Evolutionary conservation across 2,113 vertebrate genomes (phyloP).

Genomic region (Coturnix japonica): DNA sequence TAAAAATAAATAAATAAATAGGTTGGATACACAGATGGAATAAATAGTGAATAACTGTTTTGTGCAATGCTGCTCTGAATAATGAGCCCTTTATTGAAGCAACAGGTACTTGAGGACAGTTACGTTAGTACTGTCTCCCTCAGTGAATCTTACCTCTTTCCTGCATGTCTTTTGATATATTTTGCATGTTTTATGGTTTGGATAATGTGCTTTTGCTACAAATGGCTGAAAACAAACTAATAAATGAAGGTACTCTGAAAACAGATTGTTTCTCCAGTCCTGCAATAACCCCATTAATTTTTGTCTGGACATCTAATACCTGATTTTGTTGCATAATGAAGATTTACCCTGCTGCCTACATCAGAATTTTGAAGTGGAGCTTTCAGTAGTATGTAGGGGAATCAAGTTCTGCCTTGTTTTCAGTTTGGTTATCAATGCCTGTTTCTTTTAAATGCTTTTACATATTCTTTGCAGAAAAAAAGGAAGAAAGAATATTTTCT

Average conservation of each 20-base stretch:
- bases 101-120: not conserved
- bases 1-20: not conserved
- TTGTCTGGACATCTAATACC: not conserved
- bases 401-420: not conserved
- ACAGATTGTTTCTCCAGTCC: not conserved
- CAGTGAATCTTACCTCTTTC: not conserved
- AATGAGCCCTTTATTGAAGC: not conserved
- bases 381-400: not conserved
- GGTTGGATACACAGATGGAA: not conserved
- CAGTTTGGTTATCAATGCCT: not conserved
- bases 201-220: not conserved
- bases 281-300: not conserved
- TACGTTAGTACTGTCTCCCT: not conserved
- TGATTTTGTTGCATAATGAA: not conserved
- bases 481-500: not conserved
- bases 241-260: not conserved
- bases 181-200: conserved; percentile 14
- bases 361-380: not conserved
- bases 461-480: not conserved
- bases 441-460: not conserved
- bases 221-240: not conserved
- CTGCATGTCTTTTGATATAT: not conserved
- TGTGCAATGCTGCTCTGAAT: not conserved
- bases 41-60: not conserved
- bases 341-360: not conserved